These are phyloP conservation scores for Salmo trutta DNA, from an alignment of 2,797 vertebrate species.

Conservation along the genomic window DNA sequence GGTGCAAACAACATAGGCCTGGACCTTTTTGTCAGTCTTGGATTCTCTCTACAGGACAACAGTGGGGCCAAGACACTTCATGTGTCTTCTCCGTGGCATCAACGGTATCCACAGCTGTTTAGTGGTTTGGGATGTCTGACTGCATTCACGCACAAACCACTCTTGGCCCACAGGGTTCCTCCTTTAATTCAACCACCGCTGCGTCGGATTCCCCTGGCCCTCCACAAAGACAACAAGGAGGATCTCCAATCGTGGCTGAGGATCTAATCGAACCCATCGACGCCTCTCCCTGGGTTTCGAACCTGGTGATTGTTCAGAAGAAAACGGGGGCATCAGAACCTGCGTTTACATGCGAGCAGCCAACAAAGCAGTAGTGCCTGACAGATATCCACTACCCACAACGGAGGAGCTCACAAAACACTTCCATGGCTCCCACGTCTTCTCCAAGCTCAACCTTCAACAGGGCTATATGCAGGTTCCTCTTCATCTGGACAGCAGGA, in stretches of 20 bases:
- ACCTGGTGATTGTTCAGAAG: too few species aligned
- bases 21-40: slow-evolving; percentile 20
- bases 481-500: slow-evolving; percentile 13
- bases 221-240: not conserved
- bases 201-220: not conserved
- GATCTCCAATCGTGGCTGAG: not conserved
- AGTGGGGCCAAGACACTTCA: slow-evolving; percentile 1
- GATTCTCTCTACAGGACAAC: slow-evolving; percentile 9
- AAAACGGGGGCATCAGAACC: too few species aligned
- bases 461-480: slow-evolving; percentile 12
- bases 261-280: slow-evolving; percentile 2
- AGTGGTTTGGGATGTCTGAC: not conserved
- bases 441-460: not conserved
- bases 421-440: slow-evolving; percentile 1
- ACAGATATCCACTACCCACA: slow-evolving; percentile 13
- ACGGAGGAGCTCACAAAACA: slow-evolving; percentile 22
- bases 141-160: slow-evolving; percentile 16
- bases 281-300: not conserved
- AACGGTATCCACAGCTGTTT: slow-evolving; percentile 12
- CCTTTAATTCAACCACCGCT: slow-evolving; percentile 25
- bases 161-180: not conserved
- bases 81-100: slow-evolving; percentile 16
- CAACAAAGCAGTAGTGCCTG: slow-evolving; percentile 4
- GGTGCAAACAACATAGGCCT: slow-evolving; percentile 18
- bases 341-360: too few species aligned